These are phyloP conservation scores for Meliscaeva auricollis DNA, from an alignment of 2,888 invertebrate genomes.

Conservation along the genomic window DNA sequence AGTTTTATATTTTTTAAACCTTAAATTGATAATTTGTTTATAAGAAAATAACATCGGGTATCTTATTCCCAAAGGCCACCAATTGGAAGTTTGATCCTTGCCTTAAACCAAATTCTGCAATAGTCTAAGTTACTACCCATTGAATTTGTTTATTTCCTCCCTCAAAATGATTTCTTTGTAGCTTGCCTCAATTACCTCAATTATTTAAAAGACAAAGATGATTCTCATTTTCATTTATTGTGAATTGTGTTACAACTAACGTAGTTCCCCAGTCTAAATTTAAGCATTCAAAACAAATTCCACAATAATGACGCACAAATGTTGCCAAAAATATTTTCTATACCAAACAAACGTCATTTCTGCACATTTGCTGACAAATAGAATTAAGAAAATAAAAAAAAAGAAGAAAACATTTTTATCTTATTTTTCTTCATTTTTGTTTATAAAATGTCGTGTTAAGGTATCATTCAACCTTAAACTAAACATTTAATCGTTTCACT, in stretches of 20 bases:
- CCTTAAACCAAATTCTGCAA: no score
- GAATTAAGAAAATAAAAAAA: neutral
- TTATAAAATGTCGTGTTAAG: conserved; percentile 24
- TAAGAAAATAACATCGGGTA: no score
- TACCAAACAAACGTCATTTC: conserved; percentile 49
- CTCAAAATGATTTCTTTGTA: no score
- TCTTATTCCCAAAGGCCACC: no score
- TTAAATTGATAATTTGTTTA: no score
- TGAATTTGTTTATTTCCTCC: no score
- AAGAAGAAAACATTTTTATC: neutral
- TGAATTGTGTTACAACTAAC: conserved; percentile 42
- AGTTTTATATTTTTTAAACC: no score
- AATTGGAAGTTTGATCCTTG: no score
- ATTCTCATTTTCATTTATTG: conserved; percentile 54
- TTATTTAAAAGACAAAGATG: neutral
- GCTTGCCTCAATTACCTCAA: no score
- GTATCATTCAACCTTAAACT: conserved; percentile 41
- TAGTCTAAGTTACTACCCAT: no score
- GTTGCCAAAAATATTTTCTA: conserved; percentile 36
- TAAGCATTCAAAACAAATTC: conserved; percentile 45
- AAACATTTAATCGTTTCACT: conserved; percentile 36
- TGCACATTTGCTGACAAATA: conserved; percentile 42
- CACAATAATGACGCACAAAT: conserved; percentile 53
- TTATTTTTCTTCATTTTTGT: neutral
- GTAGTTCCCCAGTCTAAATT: conserved; percentile 57